Evolutionary conservation across 2,888 invertebrate species (phyloP), one percentile per base, ranked within the genome.

Genomic region (Lithophane ornitopus): DNA sequence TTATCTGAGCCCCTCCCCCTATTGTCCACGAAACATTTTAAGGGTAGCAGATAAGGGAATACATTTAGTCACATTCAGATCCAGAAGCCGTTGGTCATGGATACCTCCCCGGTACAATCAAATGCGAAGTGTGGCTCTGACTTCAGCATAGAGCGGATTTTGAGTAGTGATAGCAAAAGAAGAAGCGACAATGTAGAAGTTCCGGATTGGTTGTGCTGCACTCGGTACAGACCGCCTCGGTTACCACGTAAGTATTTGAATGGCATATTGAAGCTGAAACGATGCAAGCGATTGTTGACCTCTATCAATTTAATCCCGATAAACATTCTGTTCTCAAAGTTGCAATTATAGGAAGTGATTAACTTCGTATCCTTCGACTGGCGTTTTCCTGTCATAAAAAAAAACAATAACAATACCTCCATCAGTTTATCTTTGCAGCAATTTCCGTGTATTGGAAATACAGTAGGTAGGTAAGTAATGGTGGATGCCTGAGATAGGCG

Each of bases 181-280:
- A 89, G 87, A 63, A 89, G 88, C 19, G 89, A 91, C 16, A 77
- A 80, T 78, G 77, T 72, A 28, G 90, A 91, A 49, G 85, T 88
- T 41, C 95, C 96, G 46, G 95, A 97, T 70, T 98, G 98, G 98
- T 92, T 98, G 83, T 97, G 97, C 84, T 98, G 98, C 88, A 98
- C 98, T 7, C 96, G 98, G 80, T 98, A 98, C 89, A 97, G 97
- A 84, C 98, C 98, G 1, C 98, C 98, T 0, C 97, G 97, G 88
- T 91, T 98, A 67, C 97, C 97, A 89, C 97, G 98, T 97, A 96
- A 97, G 97, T 44, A 75, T 72, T 83, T 76, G 59, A 58, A 22
- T 28, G 46, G 66, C 11, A 72, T 22, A 65, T 68, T 75, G 54
- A 66, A 52, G 7, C n/a, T 75, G 12, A 49, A 59, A 19, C 2